Evolutionary conservation across 2,797 vertebrate species (phyloP).

Genomic region (Tarsius wallacei): DNA sequence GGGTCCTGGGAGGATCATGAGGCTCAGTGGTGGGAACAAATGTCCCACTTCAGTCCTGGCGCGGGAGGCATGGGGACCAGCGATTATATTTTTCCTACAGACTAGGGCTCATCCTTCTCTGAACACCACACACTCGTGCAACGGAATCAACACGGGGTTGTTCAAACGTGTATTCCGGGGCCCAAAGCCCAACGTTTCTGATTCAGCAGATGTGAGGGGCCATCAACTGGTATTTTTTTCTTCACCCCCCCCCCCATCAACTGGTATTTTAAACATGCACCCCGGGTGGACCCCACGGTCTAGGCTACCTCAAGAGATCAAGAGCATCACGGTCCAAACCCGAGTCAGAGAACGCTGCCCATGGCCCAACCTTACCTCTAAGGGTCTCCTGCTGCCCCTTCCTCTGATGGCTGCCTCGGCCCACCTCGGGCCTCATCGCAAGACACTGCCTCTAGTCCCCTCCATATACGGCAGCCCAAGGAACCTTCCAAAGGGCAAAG

Average conservation of each 20-base stretch:
- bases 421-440: background rate
- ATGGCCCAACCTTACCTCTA: background rate
- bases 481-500: background rate
- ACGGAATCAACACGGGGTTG: background rate
- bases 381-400: background rate
- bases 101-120: background rate
- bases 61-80: background rate
- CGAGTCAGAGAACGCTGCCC: fast-evolving
- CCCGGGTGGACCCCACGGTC: background rate
- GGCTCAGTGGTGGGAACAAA: background rate
- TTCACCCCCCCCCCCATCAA: background rate
- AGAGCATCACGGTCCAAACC: background rate
- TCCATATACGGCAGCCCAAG: no score
- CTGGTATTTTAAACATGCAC: conserved; percentile 16
- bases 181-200: background rate
- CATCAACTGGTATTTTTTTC: background rate
- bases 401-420: background rate
- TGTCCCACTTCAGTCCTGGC: background rate
- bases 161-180: background rate
- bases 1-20: background rate
- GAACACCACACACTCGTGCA: background rate
- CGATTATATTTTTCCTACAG: background rate
- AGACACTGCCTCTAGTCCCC: background rate
- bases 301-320: background rate
- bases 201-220: background rate